Evolutionary conservation across 2,888 invertebrate genomes (phyloP).

Genomic region (Oscheius sp.): DNA sequence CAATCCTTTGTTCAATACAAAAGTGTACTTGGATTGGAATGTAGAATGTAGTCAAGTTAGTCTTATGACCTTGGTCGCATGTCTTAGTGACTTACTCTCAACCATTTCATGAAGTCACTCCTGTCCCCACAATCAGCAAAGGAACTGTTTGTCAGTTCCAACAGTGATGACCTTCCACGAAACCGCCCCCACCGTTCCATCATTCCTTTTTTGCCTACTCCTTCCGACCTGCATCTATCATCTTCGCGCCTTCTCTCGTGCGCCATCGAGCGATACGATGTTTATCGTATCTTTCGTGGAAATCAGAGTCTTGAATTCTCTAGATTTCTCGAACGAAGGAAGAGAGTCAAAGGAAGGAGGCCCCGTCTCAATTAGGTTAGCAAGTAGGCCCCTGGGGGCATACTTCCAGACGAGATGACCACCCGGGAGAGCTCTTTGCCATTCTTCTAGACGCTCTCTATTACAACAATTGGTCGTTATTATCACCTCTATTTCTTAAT

Average conservation of each 20-base stretch:
- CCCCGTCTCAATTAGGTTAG: conserved; percentile 29
- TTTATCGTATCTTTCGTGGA: conserved; percentile 21
- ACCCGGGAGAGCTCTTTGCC: not conserved
- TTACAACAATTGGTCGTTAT: not conserved
- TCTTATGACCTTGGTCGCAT: too few relatives aligned
- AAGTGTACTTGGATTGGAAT: too few relatives aligned
- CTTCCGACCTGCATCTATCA: conserved; percentile 10
- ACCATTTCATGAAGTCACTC: too few relatives aligned
- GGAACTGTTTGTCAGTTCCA: too few relatives aligned
- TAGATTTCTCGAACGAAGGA: conserved; percentile 6
- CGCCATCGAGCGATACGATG: not conserved
- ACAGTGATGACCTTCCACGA: too few relatives aligned
- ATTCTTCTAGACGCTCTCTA: not conserved
- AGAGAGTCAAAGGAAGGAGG: conserved; percentile 13
- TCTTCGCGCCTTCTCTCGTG: conserved; percentile 13
- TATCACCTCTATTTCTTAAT: too few relatives aligned
- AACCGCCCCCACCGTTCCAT: too few relatives aligned
- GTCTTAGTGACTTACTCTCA: too few relatives aligned
- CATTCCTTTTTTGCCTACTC: too few relatives aligned
- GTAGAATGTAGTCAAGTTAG: too few relatives aligned
- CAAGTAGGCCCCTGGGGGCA: conserved; percentile 25
- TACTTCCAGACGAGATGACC: conserved; percentile 16
- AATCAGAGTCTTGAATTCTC: conserved; percentile 12
- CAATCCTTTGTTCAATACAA: too few relatives aligned
- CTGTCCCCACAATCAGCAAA: too few relatives aligned